A percentile compares a stretch with the other conserved stretches of the same genome.
Conservation (phyloP, 2,888 invertebrate genomes). For the Melanargia galathea region DNA sequence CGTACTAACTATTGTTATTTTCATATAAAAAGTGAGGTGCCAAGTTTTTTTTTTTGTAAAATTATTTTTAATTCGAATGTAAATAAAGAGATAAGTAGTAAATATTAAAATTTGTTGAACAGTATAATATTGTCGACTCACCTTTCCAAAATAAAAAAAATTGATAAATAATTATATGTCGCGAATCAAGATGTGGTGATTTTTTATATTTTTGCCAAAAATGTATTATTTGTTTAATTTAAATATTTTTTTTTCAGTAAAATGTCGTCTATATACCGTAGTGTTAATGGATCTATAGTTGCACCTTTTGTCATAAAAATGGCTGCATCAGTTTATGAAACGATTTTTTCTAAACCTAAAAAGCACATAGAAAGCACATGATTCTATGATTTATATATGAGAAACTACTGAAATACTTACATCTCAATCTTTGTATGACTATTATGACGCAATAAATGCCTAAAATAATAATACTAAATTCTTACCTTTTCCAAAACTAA, state of each 20-base stretch:
- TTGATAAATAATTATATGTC: constrained; percentile 8
- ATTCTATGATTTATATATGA: background rate
- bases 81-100: background rate
- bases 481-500: constrained; percentile 4
- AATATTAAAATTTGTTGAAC: background rate
- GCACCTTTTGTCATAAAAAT: constrained; percentile 6
- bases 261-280: background rate
- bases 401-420: constrained; percentile 1
- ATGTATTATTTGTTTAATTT: background rate
- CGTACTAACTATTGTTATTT: background rate
- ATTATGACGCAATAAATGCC: background rate
- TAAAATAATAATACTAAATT: background rate
- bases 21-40: constrained; percentile 36
- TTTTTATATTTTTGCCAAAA: background rate
- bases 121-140: constrained; percentile 10
- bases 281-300: constrained; percentile 3
- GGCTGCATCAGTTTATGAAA: background rate
- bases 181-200: constrained; percentile 55
- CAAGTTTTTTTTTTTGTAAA: constrained; percentile 19
- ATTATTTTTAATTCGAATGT: background rate
- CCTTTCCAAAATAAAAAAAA: constrained; percentile 34
- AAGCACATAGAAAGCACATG: constrained; percentile 16
- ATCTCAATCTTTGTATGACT: background rate
- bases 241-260: background rate
- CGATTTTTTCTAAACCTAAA: background rate